phyloP scores from a whole-genome alignment of 2,797 vertebrate species.

The Chiloscyllium punctatum region DNA sequence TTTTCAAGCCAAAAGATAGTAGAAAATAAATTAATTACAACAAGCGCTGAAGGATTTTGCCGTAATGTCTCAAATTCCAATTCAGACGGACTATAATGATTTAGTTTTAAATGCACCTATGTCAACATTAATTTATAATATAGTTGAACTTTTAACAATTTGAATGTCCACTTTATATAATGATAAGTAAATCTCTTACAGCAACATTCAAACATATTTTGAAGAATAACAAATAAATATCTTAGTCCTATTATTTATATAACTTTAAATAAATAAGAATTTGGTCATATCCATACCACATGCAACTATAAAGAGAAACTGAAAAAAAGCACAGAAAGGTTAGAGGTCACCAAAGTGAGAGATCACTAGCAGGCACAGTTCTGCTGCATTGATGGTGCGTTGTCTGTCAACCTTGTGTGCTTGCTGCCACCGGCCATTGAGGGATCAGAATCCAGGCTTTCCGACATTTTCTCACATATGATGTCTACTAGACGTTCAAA shows the following conservation, averaged over 20 bases:
- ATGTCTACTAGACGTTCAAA: conserved; percentile 92
- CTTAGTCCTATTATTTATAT: neutral
- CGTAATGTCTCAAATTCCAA: neutral
- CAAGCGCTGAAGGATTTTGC: neutral
- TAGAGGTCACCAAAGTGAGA: conserved; percentile 28
- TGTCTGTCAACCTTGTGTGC: conserved; percentile 78
- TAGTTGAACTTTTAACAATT: neutral
- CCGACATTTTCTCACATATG: conserved; percentile 94
- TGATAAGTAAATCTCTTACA: neutral
- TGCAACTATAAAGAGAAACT: conserved; percentile 18
- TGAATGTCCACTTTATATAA: neutral
- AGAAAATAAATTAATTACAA: neutral
- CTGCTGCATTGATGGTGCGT: conserved; percentile 75
- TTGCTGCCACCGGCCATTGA: conserved; percentile 65
- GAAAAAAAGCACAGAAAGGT: neutral
- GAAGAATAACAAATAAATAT: conserved; percentile 32
- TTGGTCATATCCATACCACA: neutral
- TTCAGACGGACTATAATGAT: conserved; percentile 30
- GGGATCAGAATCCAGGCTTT: conserved; percentile 77
- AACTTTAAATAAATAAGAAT: conserved; percentile 2
- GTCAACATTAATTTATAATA: conserved; percentile 7
- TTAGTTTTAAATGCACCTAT: neutral
- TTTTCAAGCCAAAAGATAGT: neutral
- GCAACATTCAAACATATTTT: conserved; percentile 28
- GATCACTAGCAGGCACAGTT: conserved; percentile 80